Conservation (phyloP, 2,797 vertebrate genomes). For the Eremophila alpestris region DNA sequence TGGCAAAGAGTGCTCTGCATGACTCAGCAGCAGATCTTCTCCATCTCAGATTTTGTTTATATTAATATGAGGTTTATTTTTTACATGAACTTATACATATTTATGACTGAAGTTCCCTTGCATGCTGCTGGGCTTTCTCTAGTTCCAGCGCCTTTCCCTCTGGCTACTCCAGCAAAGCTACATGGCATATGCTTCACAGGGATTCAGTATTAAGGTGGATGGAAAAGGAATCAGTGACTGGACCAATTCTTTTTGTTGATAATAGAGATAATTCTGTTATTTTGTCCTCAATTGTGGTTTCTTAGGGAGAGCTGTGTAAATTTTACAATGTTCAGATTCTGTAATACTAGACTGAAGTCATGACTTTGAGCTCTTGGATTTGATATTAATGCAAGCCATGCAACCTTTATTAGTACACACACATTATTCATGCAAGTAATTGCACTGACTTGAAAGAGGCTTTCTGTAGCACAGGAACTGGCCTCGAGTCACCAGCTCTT, state of each 20-base stretch:
- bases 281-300: neutral
- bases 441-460: neutral
- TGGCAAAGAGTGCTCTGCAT: neutral
- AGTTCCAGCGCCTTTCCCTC: neutral
- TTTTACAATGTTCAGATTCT: neutral
- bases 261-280: neutral
- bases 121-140: neutral
- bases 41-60: conserved; percentile 1
- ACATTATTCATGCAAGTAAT: neutral
- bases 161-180: neutral
- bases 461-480: neutral
- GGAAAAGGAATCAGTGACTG: neutral
- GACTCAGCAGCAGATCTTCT: conserved; percentile 37
- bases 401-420: neutral
- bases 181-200: neutral
- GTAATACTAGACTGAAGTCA: neutral
- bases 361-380: neutral
- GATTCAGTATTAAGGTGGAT: neutral
- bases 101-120: neutral
- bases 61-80: conserved; percentile 49
- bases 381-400: neutral
- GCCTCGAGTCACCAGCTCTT: neutral
- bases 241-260: neutral
- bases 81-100: neutral
- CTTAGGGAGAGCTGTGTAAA: neutral